Percentiles rank a stretch among this genome's conserved stretches.
These are phyloP conservation scores for Mylabris phalerata DNA, from an alignment of 1,140 invertebrate genomes.

Conservation along the genomic window DNA sequence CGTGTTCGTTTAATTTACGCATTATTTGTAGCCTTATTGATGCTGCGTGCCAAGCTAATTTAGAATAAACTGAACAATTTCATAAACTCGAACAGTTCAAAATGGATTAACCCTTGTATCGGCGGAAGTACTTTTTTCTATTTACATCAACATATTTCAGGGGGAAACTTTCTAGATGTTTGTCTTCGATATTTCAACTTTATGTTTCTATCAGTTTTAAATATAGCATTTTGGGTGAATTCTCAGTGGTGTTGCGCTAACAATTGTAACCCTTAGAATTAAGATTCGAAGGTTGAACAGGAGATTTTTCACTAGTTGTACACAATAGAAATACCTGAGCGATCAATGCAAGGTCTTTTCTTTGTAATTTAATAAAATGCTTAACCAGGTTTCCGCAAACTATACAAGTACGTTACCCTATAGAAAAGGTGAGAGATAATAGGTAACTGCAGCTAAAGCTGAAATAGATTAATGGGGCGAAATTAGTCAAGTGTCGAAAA, in stretches of 20 bases:
- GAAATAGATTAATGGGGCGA: slow-evolving; percentile 36
- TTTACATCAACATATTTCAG: too few species aligned
- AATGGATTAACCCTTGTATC: too few species aligned
- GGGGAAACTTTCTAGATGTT: too few species aligned
- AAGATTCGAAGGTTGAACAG: slow-evolving; percentile 6
- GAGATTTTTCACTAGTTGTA: slow-evolving; percentile 1
- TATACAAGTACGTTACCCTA: slow-evolving; percentile 13
- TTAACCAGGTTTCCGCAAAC: slow-evolving; percentile 19
- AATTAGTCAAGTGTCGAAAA: slow-evolving; percentile 37
- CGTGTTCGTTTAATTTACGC: too few species aligned
- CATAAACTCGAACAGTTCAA: too few species aligned
- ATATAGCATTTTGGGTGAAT: too few species aligned
- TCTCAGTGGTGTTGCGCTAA: neutral
- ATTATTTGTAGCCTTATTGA: too few species aligned
- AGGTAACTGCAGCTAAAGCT: slow-evolving; percentile 25
- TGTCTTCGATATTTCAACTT: too few species aligned
- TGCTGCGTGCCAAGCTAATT: too few species aligned
- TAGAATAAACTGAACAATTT: too few species aligned
- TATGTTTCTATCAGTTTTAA: neutral
- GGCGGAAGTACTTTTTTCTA: too few species aligned
- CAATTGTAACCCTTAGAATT: neutral
- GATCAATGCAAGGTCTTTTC: slow-evolving; percentile 5
- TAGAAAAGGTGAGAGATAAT: slow-evolving; percentile 20
- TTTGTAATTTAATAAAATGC: slow-evolving; percentile 16
- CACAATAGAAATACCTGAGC: slow-evolving; percentile 12